Conservation (phyloP, 2,113 vertebrate species). For the Probosciger aterrimus region DNA sequence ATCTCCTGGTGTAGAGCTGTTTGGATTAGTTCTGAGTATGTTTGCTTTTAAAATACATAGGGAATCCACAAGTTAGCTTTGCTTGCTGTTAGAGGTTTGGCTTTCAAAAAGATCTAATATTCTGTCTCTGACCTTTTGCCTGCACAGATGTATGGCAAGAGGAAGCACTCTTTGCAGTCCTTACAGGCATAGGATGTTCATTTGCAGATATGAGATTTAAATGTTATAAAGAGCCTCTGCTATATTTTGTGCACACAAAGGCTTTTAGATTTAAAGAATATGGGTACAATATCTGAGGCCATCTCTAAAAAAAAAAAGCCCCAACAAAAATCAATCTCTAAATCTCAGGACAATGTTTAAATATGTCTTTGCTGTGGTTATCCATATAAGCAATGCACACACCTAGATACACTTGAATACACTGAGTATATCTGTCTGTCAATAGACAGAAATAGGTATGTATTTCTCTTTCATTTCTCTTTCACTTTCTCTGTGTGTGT, state of each 20-base stretch:
- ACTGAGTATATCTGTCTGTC: neutral
- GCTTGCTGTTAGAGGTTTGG: neutral
- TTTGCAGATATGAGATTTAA: neutral
- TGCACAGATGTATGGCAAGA: neutral
- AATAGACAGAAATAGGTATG: neutral
- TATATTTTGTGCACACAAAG: neutral
- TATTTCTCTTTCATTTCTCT: neutral
- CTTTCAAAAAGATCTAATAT: neutral
- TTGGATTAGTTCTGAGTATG: neutral
- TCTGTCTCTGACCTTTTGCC: neutral
- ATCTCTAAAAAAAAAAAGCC: neutral
- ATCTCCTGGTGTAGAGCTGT: neutral
- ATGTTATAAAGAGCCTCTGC: neutral
- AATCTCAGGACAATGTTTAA: neutral
- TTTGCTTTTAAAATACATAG: slow-evolving; percentile 20
- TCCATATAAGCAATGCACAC: neutral
- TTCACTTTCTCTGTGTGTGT: neutral
- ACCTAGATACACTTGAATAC: neutral
- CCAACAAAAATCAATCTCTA: neutral
- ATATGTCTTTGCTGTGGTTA: neutral
- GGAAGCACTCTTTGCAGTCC: neutral
- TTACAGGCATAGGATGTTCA: neutral
- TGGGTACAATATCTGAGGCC: neutral
- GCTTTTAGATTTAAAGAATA: neutral
- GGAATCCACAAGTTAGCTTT: neutral